Evolutionary conservation across 2,113 vertebrate genomes (phyloP), one percentile per base, ranked within the genome.

Genomic region (Sula dactylatra): DNA sequence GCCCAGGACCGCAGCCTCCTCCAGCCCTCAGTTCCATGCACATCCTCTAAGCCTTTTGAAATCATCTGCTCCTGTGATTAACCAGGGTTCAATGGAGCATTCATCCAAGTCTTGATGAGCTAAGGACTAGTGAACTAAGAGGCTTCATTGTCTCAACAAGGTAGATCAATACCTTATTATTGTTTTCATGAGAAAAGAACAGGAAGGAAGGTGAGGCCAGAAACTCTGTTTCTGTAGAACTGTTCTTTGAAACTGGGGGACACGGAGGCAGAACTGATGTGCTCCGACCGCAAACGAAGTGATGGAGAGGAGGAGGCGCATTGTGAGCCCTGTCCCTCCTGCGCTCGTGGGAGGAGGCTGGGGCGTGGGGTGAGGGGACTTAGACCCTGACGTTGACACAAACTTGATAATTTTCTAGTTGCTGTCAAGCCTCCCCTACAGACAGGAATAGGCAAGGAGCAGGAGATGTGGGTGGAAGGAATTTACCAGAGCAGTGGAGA

Each of bases 81-180:
- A 72, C 61, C 81, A 38, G 70, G 44, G 36, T 32, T 85, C 73
- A 38, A 22, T 29, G 40, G 81, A 89, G 59, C 81, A 36, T 85
- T 66, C 82, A 54, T 67, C 82, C 92, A 78, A 9, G 59, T 55
- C 90, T 76, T 40, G 78, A 88, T 54, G 58, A 79, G 56, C 82
- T 49, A 31, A 84, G 69, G 86, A 79, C 88, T 93, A 95, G 91
- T 78, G 81, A 96, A 78, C 81, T 94, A 84, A 90, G 84, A 84
- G 84, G 42, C 56, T 84, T 74, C 69, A 25, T 76, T 56, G 61
- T 92, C 89, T 86, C 79, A 65, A 59, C 91, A 78, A 58, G 55
- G 54, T 49, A 47, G 88, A 93, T 94, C 96, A 74, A 93, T 95
- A 96, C 31, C 81, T 94, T 85, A 45, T 91, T 87, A 27, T 62